These are phyloP conservation scores for Limenitis camilla DNA, from an alignment of 2,888 invertebrate genomes.

Conservation along the genomic window DNA sequence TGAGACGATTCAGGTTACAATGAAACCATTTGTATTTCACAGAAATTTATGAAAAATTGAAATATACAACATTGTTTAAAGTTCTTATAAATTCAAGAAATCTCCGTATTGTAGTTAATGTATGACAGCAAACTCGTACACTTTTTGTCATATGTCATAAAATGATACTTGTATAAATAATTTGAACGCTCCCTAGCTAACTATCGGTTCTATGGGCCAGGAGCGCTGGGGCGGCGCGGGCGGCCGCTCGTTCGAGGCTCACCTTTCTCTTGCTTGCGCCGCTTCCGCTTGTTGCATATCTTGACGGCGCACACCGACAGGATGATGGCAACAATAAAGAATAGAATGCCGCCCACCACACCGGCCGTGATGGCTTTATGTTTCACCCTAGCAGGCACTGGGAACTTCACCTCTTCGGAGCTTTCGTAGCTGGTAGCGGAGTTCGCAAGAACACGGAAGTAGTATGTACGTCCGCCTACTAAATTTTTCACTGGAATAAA, in stretches of 20 bases:
- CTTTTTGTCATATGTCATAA: too few species aligned
- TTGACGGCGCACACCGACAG: constrained; percentile 97
- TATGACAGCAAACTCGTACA: too few species aligned
- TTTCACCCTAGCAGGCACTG: constrained; percentile 92
- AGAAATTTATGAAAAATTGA: too few species aligned
- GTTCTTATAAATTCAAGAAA: too few species aligned
- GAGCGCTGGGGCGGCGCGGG: not conserved
- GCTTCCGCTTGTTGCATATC: constrained; percentile 97
- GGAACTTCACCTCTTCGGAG: constrained; percentile 91
- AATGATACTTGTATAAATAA: too few species aligned
- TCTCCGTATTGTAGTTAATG: too few species aligned
- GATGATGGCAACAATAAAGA: constrained; percentile 98
- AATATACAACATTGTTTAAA: too few species aligned
- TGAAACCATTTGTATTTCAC: too few species aligned
- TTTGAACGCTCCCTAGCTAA: not conserved
- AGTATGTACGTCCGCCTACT: constrained; percentile 92
- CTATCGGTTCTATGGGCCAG: not conserved
- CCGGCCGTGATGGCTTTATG: constrained; percentile 97
- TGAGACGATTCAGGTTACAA: too few species aligned
- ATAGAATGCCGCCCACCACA: constrained; percentile 96
- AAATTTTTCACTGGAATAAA: constrained; percentile 86
- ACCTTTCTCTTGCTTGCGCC: constrained; percentile 99
- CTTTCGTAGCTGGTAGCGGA: constrained; percentile 89
- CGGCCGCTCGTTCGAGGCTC: too few species aligned
- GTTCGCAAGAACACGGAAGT: constrained; percentile 92